A percentile compares a stretch with the other conserved stretches of the same genome.
These are phyloP conservation scores for Xestia c-nigrum DNA, from an alignment of 2,888 invertebrate genomes.

Conservation along the genomic window DNA sequence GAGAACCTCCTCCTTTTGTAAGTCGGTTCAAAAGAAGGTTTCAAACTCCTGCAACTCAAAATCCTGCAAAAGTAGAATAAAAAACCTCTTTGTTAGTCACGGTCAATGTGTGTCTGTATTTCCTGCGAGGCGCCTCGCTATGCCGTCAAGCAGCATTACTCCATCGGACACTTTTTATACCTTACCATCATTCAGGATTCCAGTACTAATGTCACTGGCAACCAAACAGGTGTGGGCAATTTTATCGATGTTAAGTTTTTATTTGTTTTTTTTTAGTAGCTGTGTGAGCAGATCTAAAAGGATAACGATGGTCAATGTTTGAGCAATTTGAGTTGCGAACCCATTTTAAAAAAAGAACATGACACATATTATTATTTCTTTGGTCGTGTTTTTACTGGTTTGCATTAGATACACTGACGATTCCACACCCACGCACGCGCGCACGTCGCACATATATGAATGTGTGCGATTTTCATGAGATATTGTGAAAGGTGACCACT, in stretches of 20 bases:
- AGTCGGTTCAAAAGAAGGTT: neutral
- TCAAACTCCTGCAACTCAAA: neutral
- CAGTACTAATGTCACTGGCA: constrained; percentile 41
- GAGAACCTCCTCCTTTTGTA: no score
- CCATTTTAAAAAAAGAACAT: constrained; percentile 10
- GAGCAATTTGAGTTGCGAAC: neutral
- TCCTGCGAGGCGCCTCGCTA: constrained; percentile 45
- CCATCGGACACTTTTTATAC: constrained; percentile 45
- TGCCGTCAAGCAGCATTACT: constrained; percentile 54
- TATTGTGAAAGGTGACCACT: neutral
- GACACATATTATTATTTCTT: neutral
- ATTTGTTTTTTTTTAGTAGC: neutral
- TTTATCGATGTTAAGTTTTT: constrained; percentile 43
- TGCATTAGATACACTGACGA: neutral
- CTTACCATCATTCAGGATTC: constrained; percentile 57
- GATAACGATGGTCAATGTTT: constrained; percentile 20
- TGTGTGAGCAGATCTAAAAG: constrained; percentile 23
- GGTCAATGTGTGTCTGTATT: constrained; percentile 34
- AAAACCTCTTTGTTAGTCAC: constrained; percentile 22
- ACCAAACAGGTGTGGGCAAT: constrained; percentile 51
- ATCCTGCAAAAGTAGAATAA: constrained; percentile 7
- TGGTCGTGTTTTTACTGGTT: neutral
- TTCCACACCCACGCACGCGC: neutral
- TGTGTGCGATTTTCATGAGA: neutral
- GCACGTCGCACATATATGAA: no score